These are phyloP conservation scores for Drosophila repletoides DNA, from an alignment of 1,140 invertebrate species.

Conservation along the genomic window DNA sequence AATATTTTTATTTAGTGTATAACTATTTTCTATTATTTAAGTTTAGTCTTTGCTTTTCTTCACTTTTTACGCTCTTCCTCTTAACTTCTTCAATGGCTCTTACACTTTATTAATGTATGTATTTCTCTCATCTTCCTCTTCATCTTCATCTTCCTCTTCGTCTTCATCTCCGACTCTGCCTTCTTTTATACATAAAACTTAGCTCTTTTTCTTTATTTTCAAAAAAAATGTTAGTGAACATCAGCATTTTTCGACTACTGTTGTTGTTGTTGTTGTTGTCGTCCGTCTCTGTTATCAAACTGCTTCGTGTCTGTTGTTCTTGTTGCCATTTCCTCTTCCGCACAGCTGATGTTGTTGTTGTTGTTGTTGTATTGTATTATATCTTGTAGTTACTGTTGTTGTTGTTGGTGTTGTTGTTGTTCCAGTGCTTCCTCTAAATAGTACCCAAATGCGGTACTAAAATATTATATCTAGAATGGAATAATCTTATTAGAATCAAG, in stretches of 20 bases:
- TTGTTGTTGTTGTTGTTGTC: not conserved
- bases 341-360: constrained; percentile 17
- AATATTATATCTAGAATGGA: constrained; percentile 72
- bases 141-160: constrained; percentile 8
- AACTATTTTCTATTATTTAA: constrained; percentile 76
- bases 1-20: constrained; percentile 61
- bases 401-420: constrained; percentile 34
- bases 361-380: constrained; percentile 13
- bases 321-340: constrained; percentile 3
- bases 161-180: constrained; percentile 1
- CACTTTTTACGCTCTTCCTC: constrained; percentile 55
- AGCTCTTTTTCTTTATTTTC: constrained; percentile 27
- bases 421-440: constrained; percentile 34
- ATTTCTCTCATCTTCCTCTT: constrained; percentile 18
- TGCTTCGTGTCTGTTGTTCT: constrained; percentile 11
- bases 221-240: constrained; percentile 48
- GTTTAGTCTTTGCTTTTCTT: constrained; percentile 79
- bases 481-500: too few relatives aligned
- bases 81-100: constrained; percentile 27
- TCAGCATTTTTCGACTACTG: constrained; percentile 18
- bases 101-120: constrained; percentile 45
- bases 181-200: constrained; percentile 52
- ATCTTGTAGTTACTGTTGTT: constrained; percentile 16
- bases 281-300: constrained; percentile 17
- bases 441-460: constrained; percentile 71